Base-by-base conservation (phyloP, 2,888 invertebrate species). In the Clistopyga incitator region DNA sequence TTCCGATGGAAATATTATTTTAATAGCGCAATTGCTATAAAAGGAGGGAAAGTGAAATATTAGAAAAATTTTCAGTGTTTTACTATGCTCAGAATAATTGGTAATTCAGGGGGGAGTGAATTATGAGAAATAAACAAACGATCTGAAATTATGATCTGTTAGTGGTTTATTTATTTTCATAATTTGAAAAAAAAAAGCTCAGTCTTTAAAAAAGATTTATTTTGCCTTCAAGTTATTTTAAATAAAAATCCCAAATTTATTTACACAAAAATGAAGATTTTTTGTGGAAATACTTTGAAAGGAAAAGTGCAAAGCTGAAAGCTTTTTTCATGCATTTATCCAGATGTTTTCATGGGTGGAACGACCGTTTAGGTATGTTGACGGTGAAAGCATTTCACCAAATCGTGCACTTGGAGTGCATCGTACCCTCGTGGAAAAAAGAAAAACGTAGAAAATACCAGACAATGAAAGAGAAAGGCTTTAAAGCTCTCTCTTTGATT, bases 401-500 rank as follows among this genome's bases (percentile, higher is more conserved):
- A n/a, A 2, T 67, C 25, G 67, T 45, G 67, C 67, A 67, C 45
- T 45, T 23, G 45, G 25, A 67, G 47, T 25, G 67, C 42, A 47
- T 67, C 67, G 67, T 67, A 67, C 47, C 64, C 20, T 38, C n/a
- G 42, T 18, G 45, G 64, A 10, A n/a, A 18, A 45, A 25, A 2
- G 8, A 45, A 34, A 4, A 61, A 75, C 13, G 65, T 34, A 67
- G 34, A 81, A 81, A 68, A 15, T 38, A 59, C 68, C 50, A 67
- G 25, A 67, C 11, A 67, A 64, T 78, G 45, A 76, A 75, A 71
- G 65, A 54, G 65, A 68, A 23, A 47, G 50, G 54, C 76, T 71
- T 71, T 59, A 50, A 79, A 76, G 59, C 64, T 70, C 42, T 52
- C 50, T 45, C 76, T 71, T 79, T 67, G 65, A 71, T 81, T 71